phyloP scores from a whole-genome alignment of 2,113 vertebrate genomes.

The Aldabrachelys gigantea region DNA sequence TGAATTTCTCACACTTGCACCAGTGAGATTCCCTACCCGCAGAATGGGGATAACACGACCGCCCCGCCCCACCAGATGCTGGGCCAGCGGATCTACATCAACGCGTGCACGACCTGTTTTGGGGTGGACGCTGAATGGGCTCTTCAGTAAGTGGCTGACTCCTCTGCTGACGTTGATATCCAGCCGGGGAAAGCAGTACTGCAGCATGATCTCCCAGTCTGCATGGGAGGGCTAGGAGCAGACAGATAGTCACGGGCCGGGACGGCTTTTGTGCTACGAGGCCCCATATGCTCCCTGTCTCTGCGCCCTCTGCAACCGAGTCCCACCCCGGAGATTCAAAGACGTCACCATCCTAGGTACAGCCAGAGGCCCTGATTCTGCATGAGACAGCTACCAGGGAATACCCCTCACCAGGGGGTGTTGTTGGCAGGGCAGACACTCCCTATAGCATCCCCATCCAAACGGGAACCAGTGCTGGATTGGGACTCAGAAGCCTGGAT shows the following conservation, averaged over 20 bases:
- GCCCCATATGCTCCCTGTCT: no score
- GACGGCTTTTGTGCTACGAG: neutral
- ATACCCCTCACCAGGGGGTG: neutral
- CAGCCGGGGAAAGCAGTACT: slow-evolving; percentile 95
- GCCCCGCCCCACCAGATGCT: no score
- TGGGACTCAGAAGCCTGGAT: neutral
- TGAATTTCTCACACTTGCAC: no score
- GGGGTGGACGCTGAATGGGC: slow-evolving; percentile 97
- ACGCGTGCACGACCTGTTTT: slow-evolving; percentile 85
- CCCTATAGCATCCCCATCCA: neutral
- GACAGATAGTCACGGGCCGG: neutral
- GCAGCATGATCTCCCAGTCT: slow-evolving; percentile 93
- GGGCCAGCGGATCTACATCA: no score
- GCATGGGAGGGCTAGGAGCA: slow-evolving; percentile 37
- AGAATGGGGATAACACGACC: neutral
- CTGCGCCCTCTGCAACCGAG: no score
- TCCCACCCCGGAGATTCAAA: no score
- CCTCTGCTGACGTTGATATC: slow-evolving; percentile 97
- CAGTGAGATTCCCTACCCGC: no score
- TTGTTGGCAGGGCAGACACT: neutral
- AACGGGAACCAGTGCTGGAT: neutral
- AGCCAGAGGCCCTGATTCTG: neutral
- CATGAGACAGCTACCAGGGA: neutral
- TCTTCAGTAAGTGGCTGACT: slow-evolving; percentile 94
- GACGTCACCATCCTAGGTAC: neutral